Evolutionary conservation across 2,113 vertebrate species (phyloP), one percentile per base, ranked within the genome.

Genomic region (Jacana jacana): DNA sequence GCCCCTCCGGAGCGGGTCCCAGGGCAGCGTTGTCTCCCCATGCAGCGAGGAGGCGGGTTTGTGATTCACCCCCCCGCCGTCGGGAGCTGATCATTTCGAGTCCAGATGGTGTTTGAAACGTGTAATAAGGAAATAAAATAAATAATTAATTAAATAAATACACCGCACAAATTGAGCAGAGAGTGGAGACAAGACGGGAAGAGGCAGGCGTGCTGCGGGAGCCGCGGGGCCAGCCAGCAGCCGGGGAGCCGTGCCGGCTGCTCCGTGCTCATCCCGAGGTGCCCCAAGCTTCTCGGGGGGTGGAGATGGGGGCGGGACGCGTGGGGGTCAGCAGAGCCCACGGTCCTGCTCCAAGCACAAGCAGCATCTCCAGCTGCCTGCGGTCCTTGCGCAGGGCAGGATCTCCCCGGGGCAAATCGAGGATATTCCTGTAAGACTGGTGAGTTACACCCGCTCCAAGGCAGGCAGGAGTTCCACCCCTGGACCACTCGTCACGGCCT

Each of bases 1-100:
- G 58, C 30, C 44, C 3, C 0, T 1, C 3, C 11, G 75, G 28
- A 84, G 60, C 0, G 0, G 72, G 14, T 22, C 24, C 37, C 6
- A 4, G 73, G 51, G 81, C 40, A 57, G 55, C 44, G n/a, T 72
- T 58, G 0, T 0, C 28, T 66, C n/a, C 58, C 64, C 0, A 0
- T 6, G 31, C 51, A 31, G 64, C 2, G 5, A 44, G 11, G 7
- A 92, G 70, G 72, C 66, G 52, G 83, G 72, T 61, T 31, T 73
- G 72, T 81, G 83, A 81, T 81, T 92, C 96, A 88, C 8, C 9
- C 28, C 81, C 81, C 78, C 4, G 0, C 66, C 2, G 2, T 39
- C 3, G 2, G 80, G 72, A 83, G 89, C 93, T 70, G 83, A 92
- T 86, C 89, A 77, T 69, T 95, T 93, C 95, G 66, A 91, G 95